These are phyloP conservation scores for Neocrepidodera transversa DNA, from an alignment of 2,888 invertebrate genomes.

Conservation along the genomic window DNA sequence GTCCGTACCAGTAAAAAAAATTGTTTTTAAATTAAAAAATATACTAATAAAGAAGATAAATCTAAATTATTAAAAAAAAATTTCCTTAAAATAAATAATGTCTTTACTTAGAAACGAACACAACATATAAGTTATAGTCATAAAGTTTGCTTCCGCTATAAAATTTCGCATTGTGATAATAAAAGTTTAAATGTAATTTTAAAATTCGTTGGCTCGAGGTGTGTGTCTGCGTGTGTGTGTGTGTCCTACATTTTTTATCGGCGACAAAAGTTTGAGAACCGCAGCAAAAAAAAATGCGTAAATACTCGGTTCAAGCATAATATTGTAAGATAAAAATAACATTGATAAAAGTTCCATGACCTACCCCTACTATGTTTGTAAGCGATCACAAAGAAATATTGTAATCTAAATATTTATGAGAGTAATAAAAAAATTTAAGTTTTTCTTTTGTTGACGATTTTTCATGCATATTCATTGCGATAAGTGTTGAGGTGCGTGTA, in stretches of 20 bases:
- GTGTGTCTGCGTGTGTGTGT: neutral
- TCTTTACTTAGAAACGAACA: neutral
- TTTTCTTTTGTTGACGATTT: conserved; percentile 39
- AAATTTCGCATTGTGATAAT: conserved; percentile 1
- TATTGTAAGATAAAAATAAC: conserved; percentile 49
- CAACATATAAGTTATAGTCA: neutral
- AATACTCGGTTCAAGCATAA: conserved; percentile 29
- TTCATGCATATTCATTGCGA: conserved; percentile 33
- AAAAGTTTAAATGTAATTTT: conserved; percentile 6
- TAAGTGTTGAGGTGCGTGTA: conserved; percentile 4
- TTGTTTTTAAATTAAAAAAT: too few species aligned
- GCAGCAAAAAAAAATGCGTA: conserved; percentile 38
- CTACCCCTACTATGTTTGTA: conserved; percentile 50
- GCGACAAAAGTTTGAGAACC: conserved; percentile 35
- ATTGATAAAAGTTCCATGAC: conserved; percentile 59
- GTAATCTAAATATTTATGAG: conserved; percentile 48
- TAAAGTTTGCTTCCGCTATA: neutral
- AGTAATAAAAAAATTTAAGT: conserved; percentile 31
- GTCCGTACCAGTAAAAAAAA: too few species aligned
- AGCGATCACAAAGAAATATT: conserved; percentile 47
- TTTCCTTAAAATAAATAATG: too few species aligned
- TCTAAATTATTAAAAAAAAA: too few species aligned
- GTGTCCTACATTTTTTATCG: conserved; percentile 16
- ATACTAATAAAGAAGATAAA: too few species aligned
- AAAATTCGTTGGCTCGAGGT: neutral